A percentile compares a stretch with the other conserved stretches of the same genome.
phyloP scores from a whole-genome alignment of 2,113 vertebrate species.

The Embiotoca jacksoni region DNA sequence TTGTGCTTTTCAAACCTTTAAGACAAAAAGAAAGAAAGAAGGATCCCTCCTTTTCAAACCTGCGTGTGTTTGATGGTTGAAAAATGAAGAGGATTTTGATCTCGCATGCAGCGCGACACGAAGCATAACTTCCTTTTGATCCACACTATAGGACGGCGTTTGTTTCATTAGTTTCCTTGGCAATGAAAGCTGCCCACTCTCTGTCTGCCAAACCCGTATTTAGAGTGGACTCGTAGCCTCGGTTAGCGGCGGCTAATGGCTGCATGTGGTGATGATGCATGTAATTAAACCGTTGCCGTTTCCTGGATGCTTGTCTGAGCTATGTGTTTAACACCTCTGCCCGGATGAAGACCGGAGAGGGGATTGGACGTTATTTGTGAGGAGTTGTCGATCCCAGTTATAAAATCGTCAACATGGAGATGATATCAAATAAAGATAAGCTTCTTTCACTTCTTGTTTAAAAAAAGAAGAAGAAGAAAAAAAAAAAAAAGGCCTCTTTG shows the following conservation, averaged over 20 bases:
- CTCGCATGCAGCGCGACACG: constrained; percentile 12
- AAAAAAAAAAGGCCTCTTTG: neutral
- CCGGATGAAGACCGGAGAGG: constrained; percentile 10
- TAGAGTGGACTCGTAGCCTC: constrained; percentile 61
- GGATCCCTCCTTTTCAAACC: neutral
- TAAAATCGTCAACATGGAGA: neutral
- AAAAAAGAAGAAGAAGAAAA: too few species aligned
- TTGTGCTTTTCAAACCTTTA: constrained; percentile 38
- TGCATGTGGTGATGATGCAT: constrained; percentile 56
- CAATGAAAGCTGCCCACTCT: constrained; percentile 59
- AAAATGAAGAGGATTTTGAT: constrained; percentile 64
- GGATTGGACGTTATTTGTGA: constrained; percentile 15
- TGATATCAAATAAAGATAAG: constrained; percentile 12
- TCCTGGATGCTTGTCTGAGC: constrained; percentile 55
- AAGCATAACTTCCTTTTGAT: constrained; percentile 67
- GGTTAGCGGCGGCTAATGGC: constrained; percentile 59
- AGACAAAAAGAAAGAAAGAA: constrained; percentile 1
- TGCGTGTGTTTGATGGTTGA: constrained; percentile 49
- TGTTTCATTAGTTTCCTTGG: constrained; percentile 72
- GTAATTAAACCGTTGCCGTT: constrained; percentile 67
- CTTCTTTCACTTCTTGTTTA: too few species aligned
- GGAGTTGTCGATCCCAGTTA: constrained; percentile 5
- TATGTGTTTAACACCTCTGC: constrained; percentile 34
- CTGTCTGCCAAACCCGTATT: constrained; percentile 53
- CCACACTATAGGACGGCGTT: constrained; percentile 12